These are phyloP conservation scores for Osmerus eperlanus DNA, from an alignment of 2,113 vertebrate genomes.

Conservation along the genomic window DNA sequence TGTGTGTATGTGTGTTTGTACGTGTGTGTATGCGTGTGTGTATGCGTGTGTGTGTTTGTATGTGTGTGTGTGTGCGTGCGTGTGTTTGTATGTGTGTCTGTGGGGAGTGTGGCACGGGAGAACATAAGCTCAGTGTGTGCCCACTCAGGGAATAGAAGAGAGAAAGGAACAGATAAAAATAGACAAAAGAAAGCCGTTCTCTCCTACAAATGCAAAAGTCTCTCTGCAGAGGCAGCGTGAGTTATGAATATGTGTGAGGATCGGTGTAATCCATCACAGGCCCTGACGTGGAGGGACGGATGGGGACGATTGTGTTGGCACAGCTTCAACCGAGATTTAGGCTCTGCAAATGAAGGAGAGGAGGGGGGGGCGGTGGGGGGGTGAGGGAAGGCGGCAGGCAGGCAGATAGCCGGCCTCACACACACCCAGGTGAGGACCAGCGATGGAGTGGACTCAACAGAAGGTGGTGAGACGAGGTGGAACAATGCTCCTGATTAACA, in stretches of 20 bases:
- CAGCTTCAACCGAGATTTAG: slow-evolving; percentile 17
- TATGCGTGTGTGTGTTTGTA: neutral
- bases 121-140: slow-evolving; percentile 34
- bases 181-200: slow-evolving; percentile 52
- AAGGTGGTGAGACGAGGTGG: neutral
- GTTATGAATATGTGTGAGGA: slow-evolving; percentile 66
- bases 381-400: neutral
- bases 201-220: slow-evolving; percentile 63
- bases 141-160: slow-evolving; percentile 35
- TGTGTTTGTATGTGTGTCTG: slow-evolving; percentile 8
- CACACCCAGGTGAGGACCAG: neutral
- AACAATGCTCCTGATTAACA: slow-evolving; percentile 8
- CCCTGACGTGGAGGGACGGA: slow-evolving; percentile 48
- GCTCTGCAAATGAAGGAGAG: slow-evolving; percentile 31
- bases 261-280: slow-evolving; percentile 67
- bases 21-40: no score
- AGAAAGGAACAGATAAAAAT: slow-evolving; percentile 52
- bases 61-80: neutral
- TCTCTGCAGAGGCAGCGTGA: slow-evolving; percentile 47
- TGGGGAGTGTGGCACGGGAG: slow-evolving; percentile 22
- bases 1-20: no score
- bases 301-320: slow-evolving; percentile 17
- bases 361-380: neutral
- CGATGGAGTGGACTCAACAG: neutral
- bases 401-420: neutral